phyloP scores from a whole-genome alignment of 1,140 invertebrate species.

The Drosophila seguyi region DNA sequence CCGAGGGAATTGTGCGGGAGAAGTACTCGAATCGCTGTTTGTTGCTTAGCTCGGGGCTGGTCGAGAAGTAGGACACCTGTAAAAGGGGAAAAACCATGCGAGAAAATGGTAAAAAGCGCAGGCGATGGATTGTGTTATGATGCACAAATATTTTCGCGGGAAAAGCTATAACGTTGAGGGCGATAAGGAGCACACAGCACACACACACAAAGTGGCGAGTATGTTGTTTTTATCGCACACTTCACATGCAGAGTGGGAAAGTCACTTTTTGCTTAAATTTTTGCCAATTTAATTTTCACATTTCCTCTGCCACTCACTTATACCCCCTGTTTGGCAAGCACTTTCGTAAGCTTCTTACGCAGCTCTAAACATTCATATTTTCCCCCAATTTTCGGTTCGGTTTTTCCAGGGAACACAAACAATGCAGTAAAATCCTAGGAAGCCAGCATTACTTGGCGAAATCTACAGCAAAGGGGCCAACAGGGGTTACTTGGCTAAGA shows the following conservation, averaged over 20 bases:
- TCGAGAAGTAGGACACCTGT: constrained; percentile 98
- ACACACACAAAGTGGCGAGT: constrained; percentile 1
- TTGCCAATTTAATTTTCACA: constrained; percentile 3
- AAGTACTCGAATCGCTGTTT: constrained; percentile 98
- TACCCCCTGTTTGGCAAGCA: neutral
- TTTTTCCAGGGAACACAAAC: constrained; percentile 24
- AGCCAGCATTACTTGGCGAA: constrained; percentile 20
- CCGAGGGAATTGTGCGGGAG: constrained; percentile 96
- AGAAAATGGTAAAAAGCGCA: neutral
- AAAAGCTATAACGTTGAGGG: constrained; percentile 11
- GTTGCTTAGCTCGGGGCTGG: constrained; percentile 96
- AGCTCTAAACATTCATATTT: constrained; percentile 34
- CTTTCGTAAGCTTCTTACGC: constrained; percentile 17
- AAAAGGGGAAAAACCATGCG: constrained; percentile 36
- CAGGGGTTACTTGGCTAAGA: constrained; percentile 5
- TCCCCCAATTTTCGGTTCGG: constrained; percentile 10
- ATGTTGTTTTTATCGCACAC: constrained; percentile 12
- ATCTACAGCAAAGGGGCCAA: constrained; percentile 5
- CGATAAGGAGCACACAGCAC: neutral
- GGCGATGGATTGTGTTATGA: constrained; percentile 13
- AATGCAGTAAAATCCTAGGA: constrained; percentile 33
- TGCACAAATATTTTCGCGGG: constrained; percentile 12
- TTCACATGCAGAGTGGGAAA: constrained; percentile 5
- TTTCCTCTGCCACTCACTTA: constrained; percentile 1
- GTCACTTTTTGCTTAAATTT: constrained; percentile 7